These are phyloP conservation scores for Oxygymnocypris stewartii DNA, from an alignment of 2,113 vertebrate species.

Conservation along the genomic window DNA sequence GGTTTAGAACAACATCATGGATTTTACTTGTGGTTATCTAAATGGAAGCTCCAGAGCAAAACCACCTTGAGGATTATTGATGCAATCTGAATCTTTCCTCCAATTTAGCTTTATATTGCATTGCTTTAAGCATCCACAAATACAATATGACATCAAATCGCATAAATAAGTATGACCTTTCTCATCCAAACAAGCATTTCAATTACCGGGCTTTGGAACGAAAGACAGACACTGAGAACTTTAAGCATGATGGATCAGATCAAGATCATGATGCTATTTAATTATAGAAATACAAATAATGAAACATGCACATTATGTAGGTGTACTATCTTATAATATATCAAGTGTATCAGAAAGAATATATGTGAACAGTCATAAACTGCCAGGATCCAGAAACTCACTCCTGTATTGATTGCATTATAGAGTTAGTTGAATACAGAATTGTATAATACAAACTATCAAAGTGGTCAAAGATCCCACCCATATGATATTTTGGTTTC, in stretches of 20 bases:
- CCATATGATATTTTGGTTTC: background rate
- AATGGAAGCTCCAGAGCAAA: background rate
- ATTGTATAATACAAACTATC: too few species aligned
- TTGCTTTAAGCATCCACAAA: background rate
- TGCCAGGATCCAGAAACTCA: too few species aligned
- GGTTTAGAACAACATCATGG: background rate
- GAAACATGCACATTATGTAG: background rate
- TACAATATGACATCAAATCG: background rate
- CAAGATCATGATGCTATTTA: background rate
- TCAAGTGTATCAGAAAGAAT: too few species aligned
- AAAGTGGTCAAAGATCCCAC: too few species aligned
- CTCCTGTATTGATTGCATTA: background rate
- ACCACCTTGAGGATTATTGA: conserved; percentile 9
- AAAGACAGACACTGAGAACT: background rate
- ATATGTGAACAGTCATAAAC: too few species aligned
- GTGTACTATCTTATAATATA: too few species aligned
- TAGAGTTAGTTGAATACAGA: background rate
- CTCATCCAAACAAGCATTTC: background rate
- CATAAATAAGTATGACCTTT: background rate
- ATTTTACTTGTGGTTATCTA: background rate
- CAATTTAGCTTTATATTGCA: background rate
- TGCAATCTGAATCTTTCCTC: background rate
- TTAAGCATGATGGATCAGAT: background rate
- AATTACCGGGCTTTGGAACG: background rate
- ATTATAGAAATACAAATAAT: background rate